These are phyloP conservation scores for Uromys caudimaculatus DNA, from an alignment of 2,797 vertebrate species.

Conservation along the genomic window DNA sequence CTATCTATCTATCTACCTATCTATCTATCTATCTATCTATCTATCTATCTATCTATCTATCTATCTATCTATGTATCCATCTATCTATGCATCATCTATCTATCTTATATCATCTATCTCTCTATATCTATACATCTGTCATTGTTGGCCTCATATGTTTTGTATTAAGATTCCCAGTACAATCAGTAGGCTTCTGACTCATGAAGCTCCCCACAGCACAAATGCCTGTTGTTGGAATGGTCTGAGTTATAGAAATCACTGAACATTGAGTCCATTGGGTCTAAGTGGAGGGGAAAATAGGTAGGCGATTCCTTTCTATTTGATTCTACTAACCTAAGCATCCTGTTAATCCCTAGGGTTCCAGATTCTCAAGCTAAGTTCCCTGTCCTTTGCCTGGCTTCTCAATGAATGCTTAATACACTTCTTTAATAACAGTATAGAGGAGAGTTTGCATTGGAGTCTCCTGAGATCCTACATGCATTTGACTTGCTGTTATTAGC, in stretches of 20 bases:
- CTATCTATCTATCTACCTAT: background rate
- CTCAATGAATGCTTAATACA: background rate
- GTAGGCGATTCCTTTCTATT: background rate
- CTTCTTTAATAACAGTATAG: slow-evolving; percentile 39
- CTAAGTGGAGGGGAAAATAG: background rate
- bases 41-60: background rate
- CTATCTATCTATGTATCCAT: background rate
- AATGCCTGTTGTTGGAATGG: background rate
- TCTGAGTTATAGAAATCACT: background rate
- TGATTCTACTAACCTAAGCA: slow-evolving; percentile 16
- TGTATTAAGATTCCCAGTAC: background rate
- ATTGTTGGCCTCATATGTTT: slow-evolving; percentile 5
- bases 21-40: background rate
- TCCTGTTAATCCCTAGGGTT: background rate
- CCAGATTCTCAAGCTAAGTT: background rate
- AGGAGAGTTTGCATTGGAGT: background rate
- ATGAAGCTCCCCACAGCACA: background rate
- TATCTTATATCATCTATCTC: background rate
- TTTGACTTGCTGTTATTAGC: slow-evolving; percentile 30
- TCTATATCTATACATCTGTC: background rate
- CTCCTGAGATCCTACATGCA: background rate
- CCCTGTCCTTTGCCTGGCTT: background rate
- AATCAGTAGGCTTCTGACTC: background rate
- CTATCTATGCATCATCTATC: background rate
- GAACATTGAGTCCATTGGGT: background rate